Conservation (phyloP, 2,797 vertebrate genomes). For the Lepidocolaptes lacrymiger region DNA sequence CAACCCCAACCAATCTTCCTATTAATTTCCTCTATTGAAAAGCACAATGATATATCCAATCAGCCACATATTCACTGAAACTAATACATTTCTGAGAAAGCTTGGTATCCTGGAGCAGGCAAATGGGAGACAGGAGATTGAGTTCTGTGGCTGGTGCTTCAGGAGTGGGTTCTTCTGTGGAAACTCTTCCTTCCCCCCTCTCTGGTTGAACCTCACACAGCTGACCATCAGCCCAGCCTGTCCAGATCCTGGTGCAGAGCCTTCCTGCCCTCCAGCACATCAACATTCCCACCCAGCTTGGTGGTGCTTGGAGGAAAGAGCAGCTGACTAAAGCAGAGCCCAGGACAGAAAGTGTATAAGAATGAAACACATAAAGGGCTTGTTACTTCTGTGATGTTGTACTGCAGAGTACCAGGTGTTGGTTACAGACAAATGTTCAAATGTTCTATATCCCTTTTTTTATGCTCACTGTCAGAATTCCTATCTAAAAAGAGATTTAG, state of each 20-base stretch:
- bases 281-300: rapidly evolving
- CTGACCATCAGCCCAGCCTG: not conserved
- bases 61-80: not conserved
- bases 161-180: not conserved
- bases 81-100: not conserved
- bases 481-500: not conserved
- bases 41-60: not conserved
- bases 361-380: not conserved
- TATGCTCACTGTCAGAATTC: not conserved
- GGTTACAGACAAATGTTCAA: not conserved
- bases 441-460: rapidly evolving
- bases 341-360: not conserved
- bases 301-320: not conserved
- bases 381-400: not conserved
- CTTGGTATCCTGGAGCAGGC: not conserved
- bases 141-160: not conserved
- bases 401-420: not conserved
- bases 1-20: not conserved
- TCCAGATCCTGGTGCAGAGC: not conserved
- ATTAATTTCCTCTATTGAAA: not conserved
- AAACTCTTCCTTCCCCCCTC: not conserved
- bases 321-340: not conserved
- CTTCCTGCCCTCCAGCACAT: not conserved
- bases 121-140: rapidly evolving
- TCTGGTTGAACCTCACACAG: not conserved